These are phyloP conservation scores for Amphilophus citrinellus DNA, from an alignment of 2,113 vertebrate species.

Conservation along the genomic window DNA sequence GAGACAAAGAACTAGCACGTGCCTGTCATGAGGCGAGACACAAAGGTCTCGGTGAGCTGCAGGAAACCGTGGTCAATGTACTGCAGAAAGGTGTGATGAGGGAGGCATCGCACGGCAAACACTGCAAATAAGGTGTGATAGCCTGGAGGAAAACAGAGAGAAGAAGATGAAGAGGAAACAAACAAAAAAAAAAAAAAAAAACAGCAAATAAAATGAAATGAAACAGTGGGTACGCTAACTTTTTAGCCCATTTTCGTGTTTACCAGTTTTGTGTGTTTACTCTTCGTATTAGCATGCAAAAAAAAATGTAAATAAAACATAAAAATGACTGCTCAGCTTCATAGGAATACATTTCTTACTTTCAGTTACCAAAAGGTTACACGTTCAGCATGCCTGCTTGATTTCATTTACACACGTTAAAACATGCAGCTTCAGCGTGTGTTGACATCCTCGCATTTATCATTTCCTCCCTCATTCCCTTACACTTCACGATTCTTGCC, in stretches of 20 bases:
- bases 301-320: not conserved
- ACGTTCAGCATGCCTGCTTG: not conserved
- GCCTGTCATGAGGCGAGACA: constrained; percentile 88
- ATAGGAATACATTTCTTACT: not conserved
- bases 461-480: not conserved
- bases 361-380: not conserved
- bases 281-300: not conserved
- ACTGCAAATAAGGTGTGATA: constrained; percentile 88
- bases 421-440: not conserved
- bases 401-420: constrained; percentile 3
- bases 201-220: not conserved
- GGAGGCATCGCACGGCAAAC: constrained; percentile 89
- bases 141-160: constrained; percentile 76
- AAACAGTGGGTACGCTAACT: not conserved
- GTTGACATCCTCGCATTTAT: not conserved
- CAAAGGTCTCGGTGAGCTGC: constrained; percentile 86
- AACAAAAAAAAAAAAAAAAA: not conserved
- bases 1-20: not conserved
- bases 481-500: constrained; percentile 4
- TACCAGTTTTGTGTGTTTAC: not conserved
- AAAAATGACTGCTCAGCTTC: not conserved
- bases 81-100: constrained; percentile 89
- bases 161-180: not conserved
- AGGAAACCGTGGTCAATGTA: constrained; percentile 88
- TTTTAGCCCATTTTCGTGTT: not conserved